phyloP scores from a whole-genome alignment of 2,113 vertebrate species.

The Tragulus kanchil region DNA sequence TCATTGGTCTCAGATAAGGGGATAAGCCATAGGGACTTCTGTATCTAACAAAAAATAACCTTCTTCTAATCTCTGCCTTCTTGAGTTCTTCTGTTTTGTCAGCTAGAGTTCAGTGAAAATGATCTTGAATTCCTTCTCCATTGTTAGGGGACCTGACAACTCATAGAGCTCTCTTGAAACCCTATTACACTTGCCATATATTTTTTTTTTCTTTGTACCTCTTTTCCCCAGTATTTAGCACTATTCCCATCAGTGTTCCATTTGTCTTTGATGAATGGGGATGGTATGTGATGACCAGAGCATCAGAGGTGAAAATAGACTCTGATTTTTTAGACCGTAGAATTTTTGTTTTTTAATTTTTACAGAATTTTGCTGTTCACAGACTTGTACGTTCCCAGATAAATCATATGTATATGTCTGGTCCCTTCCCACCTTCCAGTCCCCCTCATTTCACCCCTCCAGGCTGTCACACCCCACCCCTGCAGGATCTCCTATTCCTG shows the following conservation, averaged over 20 bases:
- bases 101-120: neutral
- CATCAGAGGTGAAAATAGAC: neutral
- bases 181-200: neutral
- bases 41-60: neutral
- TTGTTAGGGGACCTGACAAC: neutral
- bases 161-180: neutral
- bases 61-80: neutral
- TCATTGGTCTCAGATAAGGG: neutral
- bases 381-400: no score
- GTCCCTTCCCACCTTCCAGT: no score
- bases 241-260: neutral
- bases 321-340: neutral
- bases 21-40: neutral
- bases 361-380: no score
- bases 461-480: no score
- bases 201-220: neutral
- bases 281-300: neutral
- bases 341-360: no score
- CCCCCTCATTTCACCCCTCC: no score
- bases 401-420: no score
- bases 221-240: neutral
- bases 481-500: no score
- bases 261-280: neutral
- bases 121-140: neutral
- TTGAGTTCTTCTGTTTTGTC: neutral